A percentile compares a stretch with the other conserved stretches of the same genome.
Conservation (phyloP, 2,888 invertebrate genomes). For the Pogonocherus hispidulus region DNA sequence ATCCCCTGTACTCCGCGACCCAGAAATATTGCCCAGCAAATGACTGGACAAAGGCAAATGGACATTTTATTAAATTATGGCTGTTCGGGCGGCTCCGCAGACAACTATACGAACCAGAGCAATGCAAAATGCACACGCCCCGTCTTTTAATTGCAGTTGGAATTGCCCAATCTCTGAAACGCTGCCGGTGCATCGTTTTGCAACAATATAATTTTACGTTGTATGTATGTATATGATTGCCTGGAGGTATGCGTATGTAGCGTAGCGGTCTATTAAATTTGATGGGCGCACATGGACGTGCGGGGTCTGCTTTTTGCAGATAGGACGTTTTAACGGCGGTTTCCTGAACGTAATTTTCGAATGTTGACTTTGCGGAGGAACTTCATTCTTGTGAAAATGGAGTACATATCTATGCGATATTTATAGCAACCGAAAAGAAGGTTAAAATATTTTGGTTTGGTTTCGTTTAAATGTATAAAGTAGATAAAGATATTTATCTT, state of each 20-base stretch:
- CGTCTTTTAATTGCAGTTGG: constrained; percentile 13
- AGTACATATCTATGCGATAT: no score
- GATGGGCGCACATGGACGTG: constrained; percentile 5
- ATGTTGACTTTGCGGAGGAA: no score
- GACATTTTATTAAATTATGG: constrained; percentile 17
- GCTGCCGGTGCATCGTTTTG: constrained; percentile 13
- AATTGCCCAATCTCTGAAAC: constrained; percentile 16
- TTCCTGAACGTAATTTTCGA: no score
- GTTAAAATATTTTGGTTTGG: no score
- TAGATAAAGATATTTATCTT: no score
- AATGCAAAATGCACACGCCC: constrained; percentile 9
- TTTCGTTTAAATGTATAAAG: no score
- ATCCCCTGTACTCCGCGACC: not conserved
- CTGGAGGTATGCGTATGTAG: constrained; percentile 23
- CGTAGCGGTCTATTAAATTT: constrained; percentile 29
- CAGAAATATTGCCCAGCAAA: not conserved
- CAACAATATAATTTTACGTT: constrained; percentile 28
- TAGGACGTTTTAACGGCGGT: not conserved
- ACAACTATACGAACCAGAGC: not conserved
- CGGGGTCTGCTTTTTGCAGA: constrained; percentile 5
- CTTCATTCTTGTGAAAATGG: no score
- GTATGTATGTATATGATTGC: constrained; percentile 27
- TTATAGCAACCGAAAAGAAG: no score
- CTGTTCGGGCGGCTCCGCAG: not conserved
- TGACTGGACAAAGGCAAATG: constrained; percentile 12